Percentiles rank a stretch among this genome's conserved stretches.
phyloP scores from a whole-genome alignment of 2,113 vertebrate genomes.

The Poeciliopsis retropinna region DNA sequence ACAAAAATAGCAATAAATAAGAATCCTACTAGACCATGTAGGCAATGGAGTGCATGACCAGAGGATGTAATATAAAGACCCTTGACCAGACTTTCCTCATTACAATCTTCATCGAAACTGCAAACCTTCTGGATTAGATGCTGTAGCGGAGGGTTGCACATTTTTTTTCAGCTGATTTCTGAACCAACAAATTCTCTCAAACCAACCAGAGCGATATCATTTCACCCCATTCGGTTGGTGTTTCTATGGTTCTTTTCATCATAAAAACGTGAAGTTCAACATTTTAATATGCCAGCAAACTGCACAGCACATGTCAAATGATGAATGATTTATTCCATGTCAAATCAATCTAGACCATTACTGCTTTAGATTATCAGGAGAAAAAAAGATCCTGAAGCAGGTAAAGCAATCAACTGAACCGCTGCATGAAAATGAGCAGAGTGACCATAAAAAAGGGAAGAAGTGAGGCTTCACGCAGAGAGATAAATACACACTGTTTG shows the following conservation, averaged over 20 bases:
- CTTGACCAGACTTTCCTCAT: slow-evolving; percentile 32
- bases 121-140: background rate
- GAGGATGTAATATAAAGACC: slow-evolving; percentile 44
- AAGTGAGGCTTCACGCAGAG: slow-evolving; percentile 67
- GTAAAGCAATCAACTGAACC: slow-evolving; percentile 16
- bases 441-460: slow-evolving; percentile 50
- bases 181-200: background rate
- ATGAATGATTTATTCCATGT: background rate
- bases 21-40: slow-evolving; percentile 45
- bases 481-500: slow-evolving; percentile 75
- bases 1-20: slow-evolving; percentile 63
- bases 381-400: slow-evolving; percentile 18
- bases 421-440: slow-evolving; percentile 40
- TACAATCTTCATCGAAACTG: slow-evolving; percentile 26
- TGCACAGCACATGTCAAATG: slow-evolving; percentile 9
- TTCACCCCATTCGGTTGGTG: background rate
- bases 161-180: background rate
- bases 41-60: slow-evolving; percentile 32
- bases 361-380: background rate
- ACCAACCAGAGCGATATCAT: background rate
- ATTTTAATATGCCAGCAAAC: background rate
- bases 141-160: background rate
- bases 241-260: background rate
- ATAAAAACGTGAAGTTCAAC: background rate
- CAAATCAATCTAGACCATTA: slow-evolving; percentile 3